These are phyloP conservation scores for Opisthograptis luteolata DNA, from an alignment of 2,888 invertebrate species.

Conservation along the genomic window DNA sequence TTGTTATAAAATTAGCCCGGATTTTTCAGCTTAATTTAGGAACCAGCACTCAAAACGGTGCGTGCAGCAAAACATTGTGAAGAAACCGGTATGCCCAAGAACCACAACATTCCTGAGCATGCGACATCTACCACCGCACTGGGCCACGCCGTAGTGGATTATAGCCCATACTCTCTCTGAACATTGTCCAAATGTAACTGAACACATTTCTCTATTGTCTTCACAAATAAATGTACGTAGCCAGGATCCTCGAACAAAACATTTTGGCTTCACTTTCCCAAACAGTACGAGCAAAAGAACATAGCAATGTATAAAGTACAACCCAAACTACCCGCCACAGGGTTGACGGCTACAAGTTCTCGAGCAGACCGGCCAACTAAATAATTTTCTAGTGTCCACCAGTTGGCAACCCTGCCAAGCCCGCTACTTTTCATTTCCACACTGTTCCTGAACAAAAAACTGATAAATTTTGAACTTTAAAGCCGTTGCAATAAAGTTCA, in stretches of 20 bases:
- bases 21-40: too few relatives aligned
- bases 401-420: conserved; percentile 68
- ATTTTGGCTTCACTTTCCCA: conserved; percentile 19
- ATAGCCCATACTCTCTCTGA: too few relatives aligned
- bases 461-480: conserved; percentile 8
- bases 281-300: conserved; percentile 18
- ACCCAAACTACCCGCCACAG: conserved; percentile 38
- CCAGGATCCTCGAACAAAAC: conserved; percentile 2
- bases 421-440: conserved; percentile 48
- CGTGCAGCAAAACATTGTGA: too few relatives aligned
- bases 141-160: too few relatives aligned
- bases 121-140: too few relatives aligned
- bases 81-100: too few relatives aligned
- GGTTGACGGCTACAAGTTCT: conserved; percentile 38
- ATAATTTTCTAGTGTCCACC: conserved; percentile 74
- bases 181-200: too few relatives aligned
- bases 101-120: too few relatives aligned
- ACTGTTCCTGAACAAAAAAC: conserved; percentile 1
- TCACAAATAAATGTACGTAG: not conserved
- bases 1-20: too few relatives aligned
- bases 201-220: too few relatives aligned
- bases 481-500: not conserved
- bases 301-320: conserved; percentile 44
- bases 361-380: conserved; percentile 63
- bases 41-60: too few relatives aligned